These are phyloP conservation scores for Umimayanthus chanpuru DNA, from an alignment of 92 coral and sea anemone species.

Conservation along the genomic window DNA sequence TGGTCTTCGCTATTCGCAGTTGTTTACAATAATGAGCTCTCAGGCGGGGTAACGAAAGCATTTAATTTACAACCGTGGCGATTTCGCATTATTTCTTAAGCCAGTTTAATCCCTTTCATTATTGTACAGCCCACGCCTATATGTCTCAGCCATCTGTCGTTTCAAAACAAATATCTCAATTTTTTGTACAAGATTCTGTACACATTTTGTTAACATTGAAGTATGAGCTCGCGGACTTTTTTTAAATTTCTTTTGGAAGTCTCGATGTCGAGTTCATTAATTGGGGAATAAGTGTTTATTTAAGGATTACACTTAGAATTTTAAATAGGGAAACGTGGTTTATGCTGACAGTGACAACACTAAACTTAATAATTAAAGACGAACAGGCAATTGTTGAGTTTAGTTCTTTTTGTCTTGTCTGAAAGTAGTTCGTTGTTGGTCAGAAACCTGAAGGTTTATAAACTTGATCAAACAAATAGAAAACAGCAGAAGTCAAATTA, in stretches of 20 bases:
- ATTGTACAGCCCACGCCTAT: not conserved
- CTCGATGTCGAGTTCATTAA: not conserved
- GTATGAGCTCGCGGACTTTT: not conserved
- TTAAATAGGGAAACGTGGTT: too few species aligned
- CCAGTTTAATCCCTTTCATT: not conserved
- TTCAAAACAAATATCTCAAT: not conserved
- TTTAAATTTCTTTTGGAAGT: not conserved
- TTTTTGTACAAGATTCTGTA: not conserved
- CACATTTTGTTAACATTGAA: not conserved
- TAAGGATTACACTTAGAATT: not conserved
- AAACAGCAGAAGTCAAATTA: too few species aligned
- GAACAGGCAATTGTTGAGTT: too few species aligned
- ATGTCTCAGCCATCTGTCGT: not conserved
- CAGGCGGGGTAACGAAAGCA: not conserved
- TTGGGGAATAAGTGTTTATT: not conserved
- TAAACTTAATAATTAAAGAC: too few species aligned
- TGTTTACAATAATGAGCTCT: not conserved
- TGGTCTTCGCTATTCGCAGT: not conserved
- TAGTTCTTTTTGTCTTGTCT: too few species aligned
- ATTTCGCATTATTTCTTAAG: not conserved
- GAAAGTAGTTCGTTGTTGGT: too few species aligned
- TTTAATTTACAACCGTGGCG: not conserved
- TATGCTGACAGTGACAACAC: too few species aligned
- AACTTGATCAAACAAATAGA: too few species aligned
- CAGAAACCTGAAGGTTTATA: too few species aligned